Evolutionary conservation across 2,113 vertebrate genomes (phyloP).

Genomic region (Oncorhynchus masou): DNA sequence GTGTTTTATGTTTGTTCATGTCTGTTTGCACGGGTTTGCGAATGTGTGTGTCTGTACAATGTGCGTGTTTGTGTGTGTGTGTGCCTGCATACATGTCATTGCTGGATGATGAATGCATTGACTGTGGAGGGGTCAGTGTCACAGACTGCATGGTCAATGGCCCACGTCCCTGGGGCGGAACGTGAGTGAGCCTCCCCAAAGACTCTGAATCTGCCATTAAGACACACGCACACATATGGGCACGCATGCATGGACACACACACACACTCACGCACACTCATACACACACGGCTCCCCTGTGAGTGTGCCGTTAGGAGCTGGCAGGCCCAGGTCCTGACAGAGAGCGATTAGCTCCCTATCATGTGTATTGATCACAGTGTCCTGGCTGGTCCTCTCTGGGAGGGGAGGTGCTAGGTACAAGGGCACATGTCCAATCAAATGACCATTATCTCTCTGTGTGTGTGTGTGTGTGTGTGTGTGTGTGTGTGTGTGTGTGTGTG

Average conservation of each 20-base stretch:
- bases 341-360: slow-evolving; percentile 78
- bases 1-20: slow-evolving; percentile 5
- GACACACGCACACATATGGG: not conserved
- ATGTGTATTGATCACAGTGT: slow-evolving; percentile 74
- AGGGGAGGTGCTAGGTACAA: slow-evolving; percentile 51
- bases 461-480: not conserved
- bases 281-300: slow-evolving; percentile 40
- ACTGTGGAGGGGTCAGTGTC: slow-evolving; percentile 70
- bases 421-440: slow-evolving; percentile 18
- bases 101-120: slow-evolving; percentile 72
- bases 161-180: slow-evolving; percentile 61
- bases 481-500: not conserved
- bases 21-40: slow-evolving; percentile 3
- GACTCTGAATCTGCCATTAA: slow-evolving; percentile 68
- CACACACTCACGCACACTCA: slow-evolving; percentile 18
- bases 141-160: slow-evolving; percentile 75
- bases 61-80: not conserved
- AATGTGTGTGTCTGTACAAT: slow-evolving; percentile 7
- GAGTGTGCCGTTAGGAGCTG: slow-evolving; percentile 72
- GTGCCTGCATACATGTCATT: slow-evolving; percentile 52
- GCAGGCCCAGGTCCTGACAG: slow-evolving; percentile 66
- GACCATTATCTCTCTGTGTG: slow-evolving; percentile 19
- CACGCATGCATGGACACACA: not conserved
- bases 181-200: slow-evolving; percentile 69
- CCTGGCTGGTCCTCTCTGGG: slow-evolving; percentile 51